Percentiles rank a stretch among this genome's conserved stretches.
Evolutionary conservation across 1,140 invertebrate species (phyloP).

Genomic region (Drosophila takahashii): DNA sequence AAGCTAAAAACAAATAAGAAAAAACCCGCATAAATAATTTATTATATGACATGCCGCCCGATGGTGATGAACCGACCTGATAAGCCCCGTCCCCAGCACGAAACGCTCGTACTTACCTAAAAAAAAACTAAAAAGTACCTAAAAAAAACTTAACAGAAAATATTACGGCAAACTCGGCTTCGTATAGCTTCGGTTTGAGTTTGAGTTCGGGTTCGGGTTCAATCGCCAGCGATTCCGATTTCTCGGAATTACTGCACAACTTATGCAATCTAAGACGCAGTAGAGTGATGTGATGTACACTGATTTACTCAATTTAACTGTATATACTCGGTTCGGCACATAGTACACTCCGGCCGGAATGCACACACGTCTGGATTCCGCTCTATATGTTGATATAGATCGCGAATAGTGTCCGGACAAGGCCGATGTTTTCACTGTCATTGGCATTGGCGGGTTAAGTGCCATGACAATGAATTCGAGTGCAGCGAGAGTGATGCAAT

Average conservation of each 20-base stretch:
- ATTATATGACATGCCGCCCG: conserved; percentile 52
- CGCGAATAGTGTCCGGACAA: conserved; percentile 38
- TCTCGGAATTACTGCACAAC: conserved; percentile 36
- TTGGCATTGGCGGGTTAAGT: conserved; percentile 47
- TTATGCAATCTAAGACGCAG: conserved; percentile 78
- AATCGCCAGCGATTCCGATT: conserved; percentile 20
- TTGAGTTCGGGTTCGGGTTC: conserved; percentile 36
- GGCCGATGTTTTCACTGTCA: conserved; percentile 72
- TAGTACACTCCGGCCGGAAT: conserved; percentile 14
- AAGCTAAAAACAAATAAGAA: conserved; percentile 19
- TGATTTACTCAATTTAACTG: conserved; percentile 25
- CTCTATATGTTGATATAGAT: conserved; percentile 6
- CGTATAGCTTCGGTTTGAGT: neutral
- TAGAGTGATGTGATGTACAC: conserved; percentile 26
- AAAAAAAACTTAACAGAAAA: conserved; percentile 17
- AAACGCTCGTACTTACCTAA: conserved; percentile 29
- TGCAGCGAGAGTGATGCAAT: conserved; percentile 44
- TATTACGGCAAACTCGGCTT: conserved; percentile 31
- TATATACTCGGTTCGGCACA: neutral
- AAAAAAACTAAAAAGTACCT: conserved; percentile 30
- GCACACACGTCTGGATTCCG: conserved; percentile 11
- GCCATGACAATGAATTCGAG: conserved; percentile 35
- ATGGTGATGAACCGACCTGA: conserved; percentile 33
- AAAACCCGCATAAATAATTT: conserved; percentile 58
- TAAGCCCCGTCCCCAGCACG: conserved; percentile 32